Conservation (phyloP, 1,140 invertebrate genomes). For the Apis laboriosa region DNA sequence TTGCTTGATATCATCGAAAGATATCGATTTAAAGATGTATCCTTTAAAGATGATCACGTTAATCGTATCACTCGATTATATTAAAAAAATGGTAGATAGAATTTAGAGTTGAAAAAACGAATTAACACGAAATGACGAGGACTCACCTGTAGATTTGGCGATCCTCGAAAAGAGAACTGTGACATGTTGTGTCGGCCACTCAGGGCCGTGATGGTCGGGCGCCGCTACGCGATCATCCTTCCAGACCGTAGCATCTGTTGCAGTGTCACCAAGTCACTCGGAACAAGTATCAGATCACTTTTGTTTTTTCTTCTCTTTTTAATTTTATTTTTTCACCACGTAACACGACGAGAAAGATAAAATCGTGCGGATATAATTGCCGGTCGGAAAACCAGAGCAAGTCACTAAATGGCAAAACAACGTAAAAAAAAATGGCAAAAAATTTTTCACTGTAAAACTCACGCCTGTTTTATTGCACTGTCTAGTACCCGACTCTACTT, state of each 20-base stretch:
- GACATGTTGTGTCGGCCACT: conserved; percentile 84
- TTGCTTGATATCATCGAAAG: conserved; percentile 29
- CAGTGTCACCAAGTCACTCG: conserved; percentile 50
- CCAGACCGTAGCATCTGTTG: conserved; percentile 49
- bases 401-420: neutral
- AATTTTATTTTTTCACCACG: neutral
- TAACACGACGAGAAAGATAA: neutral
- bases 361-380: neutral
- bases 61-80: neutral
- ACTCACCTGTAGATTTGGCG: conserved; percentile 85
- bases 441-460: conserved; percentile 19
- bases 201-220: conserved; percentile 78
- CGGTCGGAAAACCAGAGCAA: neutral
- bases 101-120: neutral
- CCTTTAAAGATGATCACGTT: neutral
- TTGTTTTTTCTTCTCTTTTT: neutral
- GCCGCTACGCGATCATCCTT: conserved; percentile 79
- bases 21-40: conserved; percentile 16
- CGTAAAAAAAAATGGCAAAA: neutral
- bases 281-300: conserved; percentile 31
- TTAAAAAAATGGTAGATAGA: neutral
- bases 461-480: conserved; percentile 44
- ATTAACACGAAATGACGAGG: neutral
- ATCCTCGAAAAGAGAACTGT: conserved; percentile 86
- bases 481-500: conserved; percentile 20